Base-by-base conservation (phyloP, 1,140 invertebrate species). In the Notospermus geniculatus region DNA sequence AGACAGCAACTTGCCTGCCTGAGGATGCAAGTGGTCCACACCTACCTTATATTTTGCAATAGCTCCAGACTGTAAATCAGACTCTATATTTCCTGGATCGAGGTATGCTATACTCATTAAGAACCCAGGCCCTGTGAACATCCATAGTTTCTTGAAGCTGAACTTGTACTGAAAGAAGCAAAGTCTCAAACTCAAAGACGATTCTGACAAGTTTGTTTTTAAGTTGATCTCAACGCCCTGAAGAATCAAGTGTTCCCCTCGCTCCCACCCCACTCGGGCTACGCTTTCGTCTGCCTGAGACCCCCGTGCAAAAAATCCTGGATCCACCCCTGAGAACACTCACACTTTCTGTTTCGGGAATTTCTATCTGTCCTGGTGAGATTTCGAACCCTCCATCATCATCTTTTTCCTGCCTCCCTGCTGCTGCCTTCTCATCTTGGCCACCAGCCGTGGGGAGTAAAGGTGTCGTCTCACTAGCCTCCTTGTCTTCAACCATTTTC, bases 31-130 rank as follows among this genome's bases (percentile, higher is more conserved):
- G 53, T 7, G 2, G 7, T 55, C 13, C 9, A 23, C 25, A 36
- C 41, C 73, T 71, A 90, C 88, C 83, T 90, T 89, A 75, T 92
- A 94, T 77, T 86, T 84, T 11, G 90, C 92, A 25, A 87, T 81
- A 5, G 88, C 86, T 57, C 93, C 93, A 32, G 90, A 88, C 79
- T 93, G 89, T 27, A 95, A 82, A 85, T 95, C 93, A 25, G 91
- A 91, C 82, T 95, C 91, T 65, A 94, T 92, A 79, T 94, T 95
- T 59, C 93, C 92, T 59, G 93, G 93, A 84, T 95, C 93, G 45
- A 95, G 79, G 80, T 94, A 95, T 23, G 93, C 93, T 75, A 95
- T 94, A 53, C 90, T 92, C 91, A 95, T 95, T 29, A 95, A 80
- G 81, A 94, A 94, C 43, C 92, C 92, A 30, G 93, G 93, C 19